Percentiles rank a stretch among this genome's conserved stretches.
Conservation (phyloP, 2,113 vertebrate genomes). For the Antennarius striatus region DNA sequence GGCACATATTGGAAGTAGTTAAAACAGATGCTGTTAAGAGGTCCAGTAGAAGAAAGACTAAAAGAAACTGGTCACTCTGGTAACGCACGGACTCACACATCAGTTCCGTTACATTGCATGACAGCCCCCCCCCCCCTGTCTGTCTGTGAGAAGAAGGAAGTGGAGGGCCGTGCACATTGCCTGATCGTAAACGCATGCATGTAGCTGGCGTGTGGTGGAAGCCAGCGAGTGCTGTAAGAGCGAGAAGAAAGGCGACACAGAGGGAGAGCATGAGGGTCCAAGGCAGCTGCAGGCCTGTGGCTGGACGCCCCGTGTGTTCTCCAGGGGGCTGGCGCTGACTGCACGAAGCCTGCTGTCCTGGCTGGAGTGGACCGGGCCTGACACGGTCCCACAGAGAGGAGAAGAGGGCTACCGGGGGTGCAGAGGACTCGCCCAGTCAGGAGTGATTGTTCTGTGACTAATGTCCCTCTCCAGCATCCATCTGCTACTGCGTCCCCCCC, state of each 20-base stretch:
- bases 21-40: slow-evolving; percentile 55
- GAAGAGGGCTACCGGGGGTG: slow-evolving; percentile 27
- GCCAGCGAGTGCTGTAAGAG: slow-evolving; percentile 20
- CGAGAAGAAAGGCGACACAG: slow-evolving; percentile 28
- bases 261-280: slow-evolving; percentile 43
- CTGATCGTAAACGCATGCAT: slow-evolving; percentile 19
- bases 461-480: slow-evolving; percentile 66
- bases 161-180: slow-evolving; percentile 2
- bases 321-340: slow-evolving; percentile 65
- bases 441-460: slow-evolving; percentile 63
- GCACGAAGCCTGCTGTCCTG: slow-evolving; percentile 66
- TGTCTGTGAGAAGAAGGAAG: slow-evolving; percentile 1
- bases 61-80: slow-evolving; percentile 38
- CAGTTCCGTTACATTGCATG: slow-evolving; percentile 24
- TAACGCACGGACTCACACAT: slow-evolving; percentile 29
- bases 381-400: slow-evolving; percentile 16
- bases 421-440: slow-evolving; percentile 50
- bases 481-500: slow-evolving; percentile 53
- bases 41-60: slow-evolving; percentile 49
- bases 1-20: slow-evolving; percentile 43
- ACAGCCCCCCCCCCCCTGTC: slow-evolving; percentile 12
- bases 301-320: slow-evolving; percentile 62
- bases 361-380: slow-evolving; percentile 60
- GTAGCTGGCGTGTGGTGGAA: slow-evolving; percentile 20
- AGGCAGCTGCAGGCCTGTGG: slow-evolving; percentile 73